Percentiles rank a stretch among this genome's conserved stretches.
Evolutionary conservation across 2,113 vertebrate genomes (phyloP).

Genomic region (Neoarius graeffei): DNA sequence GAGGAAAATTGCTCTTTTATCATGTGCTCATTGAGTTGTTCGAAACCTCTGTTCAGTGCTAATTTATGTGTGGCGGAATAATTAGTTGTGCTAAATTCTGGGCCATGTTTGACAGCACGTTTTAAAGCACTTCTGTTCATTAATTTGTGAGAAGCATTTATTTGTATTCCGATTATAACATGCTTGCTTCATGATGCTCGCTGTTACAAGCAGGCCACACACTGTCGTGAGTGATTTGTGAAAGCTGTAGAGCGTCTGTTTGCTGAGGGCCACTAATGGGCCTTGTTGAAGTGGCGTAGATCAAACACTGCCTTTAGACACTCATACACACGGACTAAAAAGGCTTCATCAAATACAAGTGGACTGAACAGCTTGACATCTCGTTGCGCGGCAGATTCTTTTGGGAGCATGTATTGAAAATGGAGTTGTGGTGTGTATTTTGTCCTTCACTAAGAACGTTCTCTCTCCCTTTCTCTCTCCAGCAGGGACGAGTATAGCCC

Average conservation of each 20-base stretch:
- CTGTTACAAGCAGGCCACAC: neutral
- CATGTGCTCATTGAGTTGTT: neutral
- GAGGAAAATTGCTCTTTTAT: constrained; percentile 3
- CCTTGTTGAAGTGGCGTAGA: constrained; percentile 8
- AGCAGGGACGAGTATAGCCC: constrained; percentile 72
- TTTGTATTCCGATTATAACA: neutral
- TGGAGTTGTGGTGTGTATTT: neutral
- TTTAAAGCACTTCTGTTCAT: neutral
- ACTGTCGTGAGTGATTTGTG: neutral
- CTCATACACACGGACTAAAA: neutral
- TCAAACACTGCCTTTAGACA: constrained; percentile 10
- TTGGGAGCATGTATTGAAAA: neutral
- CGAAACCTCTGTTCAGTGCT: neutral
- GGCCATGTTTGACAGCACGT: neutral
- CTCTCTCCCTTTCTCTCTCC: neutral
- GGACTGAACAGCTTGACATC: constrained; percentile 5
- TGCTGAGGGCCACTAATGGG: constrained; percentile 30
- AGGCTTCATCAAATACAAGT: constrained; percentile 11
- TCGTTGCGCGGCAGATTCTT: neutral
- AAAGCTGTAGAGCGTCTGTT: constrained; percentile 10
- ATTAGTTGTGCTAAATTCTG: constrained; percentile 9
- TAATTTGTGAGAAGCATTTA: constrained; percentile 3
- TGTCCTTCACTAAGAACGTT: constrained; percentile 1
- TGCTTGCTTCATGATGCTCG: neutral
- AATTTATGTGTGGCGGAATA: constrained; percentile 16